Evolutionary conservation across 2,797 vertebrate genomes (phyloP).

Genomic region (Triplophysa bombifrons): DNA sequence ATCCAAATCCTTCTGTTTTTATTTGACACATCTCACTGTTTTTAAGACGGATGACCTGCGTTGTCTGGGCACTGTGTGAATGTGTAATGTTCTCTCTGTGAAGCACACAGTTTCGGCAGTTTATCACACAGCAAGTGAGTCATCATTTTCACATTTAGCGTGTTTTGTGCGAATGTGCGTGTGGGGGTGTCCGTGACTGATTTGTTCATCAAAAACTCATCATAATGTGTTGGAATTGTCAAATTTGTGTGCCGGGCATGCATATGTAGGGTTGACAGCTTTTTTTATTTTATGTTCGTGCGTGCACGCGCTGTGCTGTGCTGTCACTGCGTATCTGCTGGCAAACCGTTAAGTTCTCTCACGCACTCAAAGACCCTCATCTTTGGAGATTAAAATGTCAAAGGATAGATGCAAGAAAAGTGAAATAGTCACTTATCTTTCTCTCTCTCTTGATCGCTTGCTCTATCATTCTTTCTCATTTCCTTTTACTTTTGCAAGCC

Average conservation of each 20-base stretch:
- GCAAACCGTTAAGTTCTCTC: too few relatives aligned
- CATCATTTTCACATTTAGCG: constrained; percentile 43
- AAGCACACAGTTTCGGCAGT: constrained; percentile 46
- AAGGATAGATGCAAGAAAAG: constrained; percentile 40
- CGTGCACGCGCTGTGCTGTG: constrained; percentile 5
- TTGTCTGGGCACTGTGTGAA: constrained; percentile 36
- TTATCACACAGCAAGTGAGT: constrained; percentile 50
- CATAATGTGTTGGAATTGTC: constrained; percentile 7
- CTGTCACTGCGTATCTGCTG: not conserved
- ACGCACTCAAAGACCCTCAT: constrained; percentile 47
- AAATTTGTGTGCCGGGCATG: constrained; percentile 4
- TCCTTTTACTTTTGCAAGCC: not conserved
- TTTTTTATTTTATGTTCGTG: constrained; percentile 31
- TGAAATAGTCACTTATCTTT: constrained; percentile 10
- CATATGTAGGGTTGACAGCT: not conserved
- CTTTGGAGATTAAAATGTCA: constrained; percentile 63
- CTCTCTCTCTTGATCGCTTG: not conserved
- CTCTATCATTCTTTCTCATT: not conserved
- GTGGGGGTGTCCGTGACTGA: constrained; percentile 47
- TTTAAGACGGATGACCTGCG: constrained; percentile 30
- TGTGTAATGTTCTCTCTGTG: constrained; percentile 41
- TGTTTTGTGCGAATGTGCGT: constrained; percentile 14
- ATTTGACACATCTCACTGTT: constrained; percentile 24
- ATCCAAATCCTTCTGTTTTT: constrained; percentile 35
- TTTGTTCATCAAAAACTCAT: constrained; percentile 35